These are phyloP conservation scores for Porites lobata DNA, from an alignment of 92 coral and sea anemone genomes.

Conservation along the genomic window DNA sequence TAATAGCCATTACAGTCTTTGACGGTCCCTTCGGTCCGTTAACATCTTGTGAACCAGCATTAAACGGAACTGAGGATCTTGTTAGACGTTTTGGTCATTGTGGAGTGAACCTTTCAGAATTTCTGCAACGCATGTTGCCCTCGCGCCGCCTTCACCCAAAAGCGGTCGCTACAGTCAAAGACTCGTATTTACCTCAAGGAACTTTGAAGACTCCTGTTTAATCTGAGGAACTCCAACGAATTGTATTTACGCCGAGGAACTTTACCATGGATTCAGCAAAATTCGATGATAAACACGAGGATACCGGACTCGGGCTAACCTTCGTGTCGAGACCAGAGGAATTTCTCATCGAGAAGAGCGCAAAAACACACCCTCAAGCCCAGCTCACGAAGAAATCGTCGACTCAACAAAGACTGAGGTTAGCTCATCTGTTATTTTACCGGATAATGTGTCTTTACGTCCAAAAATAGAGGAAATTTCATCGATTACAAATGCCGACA, in stretches of 20 bases:
- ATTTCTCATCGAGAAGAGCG: not conserved
- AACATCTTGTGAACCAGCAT: too few species aligned
- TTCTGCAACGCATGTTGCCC: too few species aligned
- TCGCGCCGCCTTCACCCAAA: too few species aligned
- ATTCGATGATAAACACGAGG: not conserved
- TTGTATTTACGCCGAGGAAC: not conserved
- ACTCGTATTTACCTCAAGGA: not conserved
- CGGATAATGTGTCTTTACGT: not conserved
- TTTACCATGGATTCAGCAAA: slow-evolving; percentile 22
- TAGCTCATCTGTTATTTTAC: not conserved
- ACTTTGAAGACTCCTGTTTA: too few species aligned
- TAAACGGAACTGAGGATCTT: too few species aligned
- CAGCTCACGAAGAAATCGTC: not conserved
- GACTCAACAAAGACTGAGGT: slow-evolving; percentile 5
- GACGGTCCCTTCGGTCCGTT: too few species aligned
- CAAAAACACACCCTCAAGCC: not conserved
- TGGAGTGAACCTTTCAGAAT: too few species aligned
- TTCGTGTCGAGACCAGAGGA: slow-evolving; percentile 27
- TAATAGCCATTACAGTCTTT: too few species aligned
- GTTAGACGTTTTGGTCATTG: too few species aligned
- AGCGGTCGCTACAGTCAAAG: slow-evolving; percentile 12
- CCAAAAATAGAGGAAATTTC: slow-evolving; percentile 2
- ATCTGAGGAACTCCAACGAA: too few species aligned
- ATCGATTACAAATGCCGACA: not conserved
- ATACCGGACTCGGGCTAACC: slow-evolving; percentile 23